Base-by-base conservation (phyloP, 2,113 vertebrate genomes). In the Heteronetta atricapilla region DNA sequence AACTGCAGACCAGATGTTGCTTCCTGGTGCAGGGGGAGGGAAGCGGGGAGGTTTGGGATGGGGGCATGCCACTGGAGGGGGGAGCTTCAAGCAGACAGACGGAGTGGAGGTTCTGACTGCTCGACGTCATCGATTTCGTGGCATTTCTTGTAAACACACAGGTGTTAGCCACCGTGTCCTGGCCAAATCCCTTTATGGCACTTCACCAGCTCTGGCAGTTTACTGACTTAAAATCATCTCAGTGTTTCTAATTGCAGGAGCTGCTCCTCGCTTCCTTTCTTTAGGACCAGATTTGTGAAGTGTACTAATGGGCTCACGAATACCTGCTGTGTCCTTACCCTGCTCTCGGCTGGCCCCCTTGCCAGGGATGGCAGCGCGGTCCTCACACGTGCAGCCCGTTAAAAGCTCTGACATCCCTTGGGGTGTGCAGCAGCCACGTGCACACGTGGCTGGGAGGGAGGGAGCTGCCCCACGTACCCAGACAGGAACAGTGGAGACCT, bases 1-100 rank as follows among this genome's bases (percentile, higher is more conserved):
- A 89, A 50, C 91, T 82, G 87, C n/a, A 55, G 63, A 87, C 21
- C 91, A 94, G 75, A 82, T 88, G 93, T 76, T 62, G 60, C 52
- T 44, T 17, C 5, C 69, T 5, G 0, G 34, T 70, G 73, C 62
- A 26, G 52, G 75, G 34, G 26, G 59, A 62, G 59, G 23, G 46
- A 48, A 21, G 21, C 10, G 11, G 46, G 46, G 20, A 40, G 46
- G 46, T 48, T 21, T 48, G 46, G 46, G 46, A 21, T 48, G 46
- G 46, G n/a, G 34, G 14, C 0, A 2, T 44, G 42, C 28, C 2
- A 5, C 36, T 3, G 3, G 58, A 91, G 69, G 72, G 72, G 40
- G 82, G 75, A 86, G 66, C 25, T 77, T 52, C 58, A 62, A 21
- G 76, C 75, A 0, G 1, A 66, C 67, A 33, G 34, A 20, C 58